Percentiles rank a stretch among this genome's conserved stretches.
Evolutionary conservation across 2,113 vertebrate species (phyloP).

Genomic region (Caracal caracal): DNA sequence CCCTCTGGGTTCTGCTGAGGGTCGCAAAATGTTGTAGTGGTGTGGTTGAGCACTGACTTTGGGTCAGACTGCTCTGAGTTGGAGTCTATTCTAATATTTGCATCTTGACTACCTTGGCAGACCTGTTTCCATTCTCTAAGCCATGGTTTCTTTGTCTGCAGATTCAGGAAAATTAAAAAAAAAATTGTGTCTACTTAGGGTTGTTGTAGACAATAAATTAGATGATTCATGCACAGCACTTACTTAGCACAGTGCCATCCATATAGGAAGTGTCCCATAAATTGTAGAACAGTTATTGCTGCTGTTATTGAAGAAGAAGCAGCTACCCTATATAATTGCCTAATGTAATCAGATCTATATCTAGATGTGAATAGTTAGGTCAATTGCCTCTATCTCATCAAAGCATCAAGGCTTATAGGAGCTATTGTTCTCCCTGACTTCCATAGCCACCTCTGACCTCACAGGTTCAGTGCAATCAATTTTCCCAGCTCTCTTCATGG

Average conservation of each 20-base stretch:
- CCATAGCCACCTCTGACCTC: background rate
- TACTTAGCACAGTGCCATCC: background rate
- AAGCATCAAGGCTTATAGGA: background rate
- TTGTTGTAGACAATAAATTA: background rate
- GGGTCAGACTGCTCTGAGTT: background rate
- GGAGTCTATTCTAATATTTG: background rate
- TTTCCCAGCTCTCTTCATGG: background rate
- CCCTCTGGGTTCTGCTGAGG: background rate
- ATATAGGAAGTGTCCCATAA: background rate
- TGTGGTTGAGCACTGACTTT: background rate
- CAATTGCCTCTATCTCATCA: background rate
- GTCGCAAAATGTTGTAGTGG: background rate
- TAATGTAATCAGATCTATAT: background rate
- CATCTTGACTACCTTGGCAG: background rate
- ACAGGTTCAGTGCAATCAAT: background rate
- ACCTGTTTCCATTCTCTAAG: background rate
- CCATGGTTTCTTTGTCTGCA: background rate
- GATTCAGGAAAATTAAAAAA: background rate
- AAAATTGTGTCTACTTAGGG: background rate
- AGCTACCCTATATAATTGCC: background rate
- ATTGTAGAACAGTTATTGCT: background rate
- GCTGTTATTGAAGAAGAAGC: background rate
- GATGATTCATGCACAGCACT: background rate
- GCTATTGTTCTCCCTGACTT: background rate
- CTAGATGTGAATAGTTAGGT: background rate